Conservation (phyloP, 2,888 invertebrate species). For the Drosophila merina region DNA sequence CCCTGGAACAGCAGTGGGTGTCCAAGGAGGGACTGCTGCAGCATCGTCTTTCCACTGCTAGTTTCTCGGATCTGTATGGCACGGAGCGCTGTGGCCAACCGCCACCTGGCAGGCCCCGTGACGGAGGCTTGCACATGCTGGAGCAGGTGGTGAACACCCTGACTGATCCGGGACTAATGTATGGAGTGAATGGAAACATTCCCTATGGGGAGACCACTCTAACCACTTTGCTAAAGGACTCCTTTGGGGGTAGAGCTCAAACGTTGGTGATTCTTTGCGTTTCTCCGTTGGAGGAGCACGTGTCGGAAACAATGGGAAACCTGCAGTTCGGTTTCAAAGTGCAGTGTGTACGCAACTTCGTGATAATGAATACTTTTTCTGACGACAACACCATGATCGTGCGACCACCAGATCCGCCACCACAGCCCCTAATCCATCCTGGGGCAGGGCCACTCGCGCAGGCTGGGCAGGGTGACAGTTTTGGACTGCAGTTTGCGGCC, state of each 20-base stretch:
- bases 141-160: slow-evolving; percentile 88
- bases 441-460: slow-evolving; percentile 48
- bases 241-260: slow-evolving; percentile 90
- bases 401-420: slow-evolving; percentile 60
- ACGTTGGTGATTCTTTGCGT: slow-evolving; percentile 90
- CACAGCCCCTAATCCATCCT: slow-evolving; percentile 39
- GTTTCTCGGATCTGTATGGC: slow-evolving; percentile 89
- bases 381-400: slow-evolving; percentile 87
- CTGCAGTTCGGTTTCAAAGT: slow-evolving; percentile 88
- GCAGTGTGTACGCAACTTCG: slow-evolving; percentile 88
- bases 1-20: slow-evolving; percentile 90
- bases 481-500: slow-evolving; percentile 92
- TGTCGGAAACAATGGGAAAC: slow-evolving; percentile 88
- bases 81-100: slow-evolving; percentile 85
- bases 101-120: slow-evolving; percentile 85
- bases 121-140: slow-evolving; percentile 87
- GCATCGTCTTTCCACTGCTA: slow-evolving; percentile 89
- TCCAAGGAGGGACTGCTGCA: slow-evolving; percentile 88
- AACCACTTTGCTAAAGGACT: slow-evolving; percentile 89
- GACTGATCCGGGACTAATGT: slow-evolving; percentile 84
- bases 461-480: slow-evolving; percentile 77
- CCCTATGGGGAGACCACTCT: slow-evolving; percentile 87
- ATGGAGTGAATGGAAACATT: slow-evolving; percentile 81
- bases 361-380: slow-evolving; percentile 89
- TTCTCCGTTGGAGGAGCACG: slow-evolving; percentile 88